Percentiles rank a stretch among this genome's conserved stretches.
phyloP scores from a whole-genome alignment of 2,888 invertebrate genomes.

The Chrysolina oricalcia region DNA sequence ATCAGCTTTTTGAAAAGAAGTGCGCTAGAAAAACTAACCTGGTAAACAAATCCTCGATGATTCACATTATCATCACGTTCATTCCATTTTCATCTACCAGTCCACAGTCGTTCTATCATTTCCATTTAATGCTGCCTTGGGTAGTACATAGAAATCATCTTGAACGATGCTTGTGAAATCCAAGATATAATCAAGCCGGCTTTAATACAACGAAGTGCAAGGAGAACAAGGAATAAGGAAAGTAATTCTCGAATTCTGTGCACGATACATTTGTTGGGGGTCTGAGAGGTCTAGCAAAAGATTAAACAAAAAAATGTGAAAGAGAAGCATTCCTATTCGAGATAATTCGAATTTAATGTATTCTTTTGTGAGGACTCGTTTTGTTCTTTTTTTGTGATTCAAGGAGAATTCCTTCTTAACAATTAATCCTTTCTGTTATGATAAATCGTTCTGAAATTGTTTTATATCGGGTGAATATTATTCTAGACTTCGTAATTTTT shows the following conservation, averaged over 20 bases:
- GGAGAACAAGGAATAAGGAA: neutral
- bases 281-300: slow-evolving; percentile 5
- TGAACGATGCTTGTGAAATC: neutral
- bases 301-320: neutral
- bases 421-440: neutral
- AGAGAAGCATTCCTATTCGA: neutral
- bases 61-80: neutral
- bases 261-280: slow-evolving; percentile 11
- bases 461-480: too few species aligned
- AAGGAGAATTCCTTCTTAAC: neutral
- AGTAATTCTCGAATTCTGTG: neutral
- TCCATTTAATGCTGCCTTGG: neutral
- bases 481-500: too few species aligned
- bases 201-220: slow-evolving; percentile 1
- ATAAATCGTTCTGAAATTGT: neutral
- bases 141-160: neutral
- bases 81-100: neutral
- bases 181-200: slow-evolving; percentile 2
- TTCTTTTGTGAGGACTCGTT: neutral
- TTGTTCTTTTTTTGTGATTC: neutral
- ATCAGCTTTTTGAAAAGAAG: too few species aligned
- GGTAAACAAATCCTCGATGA: neutral
- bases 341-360: slow-evolving; percentile 8
- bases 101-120: neutral
- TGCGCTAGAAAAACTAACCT: too few species aligned